Evolutionary conservation across 2,113 vertebrate species (phyloP), one percentile per base, ranked within the genome.

Genomic region (Triplophysa tibetana): DNA sequence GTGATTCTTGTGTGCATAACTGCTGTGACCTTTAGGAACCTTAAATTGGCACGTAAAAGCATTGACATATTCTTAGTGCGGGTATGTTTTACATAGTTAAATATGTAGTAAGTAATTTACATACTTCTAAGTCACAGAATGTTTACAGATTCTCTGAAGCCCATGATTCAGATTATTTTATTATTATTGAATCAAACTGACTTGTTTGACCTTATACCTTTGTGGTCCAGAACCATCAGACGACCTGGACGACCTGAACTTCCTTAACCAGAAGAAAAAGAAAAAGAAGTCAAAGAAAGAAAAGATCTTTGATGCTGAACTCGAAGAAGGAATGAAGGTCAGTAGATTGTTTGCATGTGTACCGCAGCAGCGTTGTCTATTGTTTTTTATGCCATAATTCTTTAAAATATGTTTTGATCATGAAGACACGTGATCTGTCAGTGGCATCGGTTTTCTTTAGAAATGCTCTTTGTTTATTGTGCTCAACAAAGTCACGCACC

Each of bases 251-350:
- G 97, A 98, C 70, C 88, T 99, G 82, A 98, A 97, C 88, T 99
- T 99, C 91, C 95, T 98, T 88, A 99, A 98, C 91, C 96, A 98
- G 85, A 99, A 99, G 93, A 99, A 99, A 90, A 98, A 99, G 92
- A 99, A 99, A 93, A 99, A 99, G 93, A 99, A 98, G 92, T 89
- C 94, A 75, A 98, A 97, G 90, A 98, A 98, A 91, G 95, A 62
- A n/a, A 72, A 72, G 52, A 41, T 96, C 68, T 97, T 98, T 92
- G 97, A 97, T 54, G 95, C 97, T 88, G 97, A 98, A 24, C 68
- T 95, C 8, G 97, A 99, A 88, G 96, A 98, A 84, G 96, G 94
- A 67, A 82, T 99, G 83, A 98, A 98, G 96, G 98, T 97, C 84
- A 89, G 94, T 91, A 12, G 23, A 75, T 62, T 63, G 60, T 63